Conservation (phyloP, 2,113 vertebrate species). For the Crocuta crocuta region DNA sequence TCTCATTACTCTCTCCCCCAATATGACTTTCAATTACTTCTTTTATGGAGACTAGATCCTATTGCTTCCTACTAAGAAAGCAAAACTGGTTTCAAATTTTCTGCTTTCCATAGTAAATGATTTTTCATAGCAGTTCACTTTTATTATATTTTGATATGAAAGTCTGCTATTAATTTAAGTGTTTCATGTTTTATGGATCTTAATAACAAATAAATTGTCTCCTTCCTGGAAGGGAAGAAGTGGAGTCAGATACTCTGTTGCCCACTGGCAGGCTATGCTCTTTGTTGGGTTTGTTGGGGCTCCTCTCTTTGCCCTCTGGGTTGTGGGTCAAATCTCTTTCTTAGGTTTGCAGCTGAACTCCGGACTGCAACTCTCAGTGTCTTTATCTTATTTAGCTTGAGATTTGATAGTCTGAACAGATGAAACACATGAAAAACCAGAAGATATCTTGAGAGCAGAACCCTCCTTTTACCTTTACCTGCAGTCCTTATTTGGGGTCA, state of each 20-base stretch:
- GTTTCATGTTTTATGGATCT: background rate
- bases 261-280: background rate
- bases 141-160: background rate
- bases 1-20: background rate
- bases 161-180: slow-evolving; percentile 20
- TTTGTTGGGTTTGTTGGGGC: background rate
- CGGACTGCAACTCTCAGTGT: background rate
- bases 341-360: background rate
- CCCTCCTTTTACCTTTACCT: background rate
- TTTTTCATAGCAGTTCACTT: slow-evolving; percentile 27
- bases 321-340: background rate
- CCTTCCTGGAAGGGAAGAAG: background rate
- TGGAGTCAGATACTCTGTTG: background rate
- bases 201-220: background rate
- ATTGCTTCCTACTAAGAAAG: slow-evolving; percentile 13
- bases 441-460: background rate
- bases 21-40: background rate
- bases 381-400: background rate
- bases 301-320: background rate
- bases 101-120: slow-evolving; percentile 35
- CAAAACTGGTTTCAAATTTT: slow-evolving; percentile 27
- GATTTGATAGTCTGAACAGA: background rate
- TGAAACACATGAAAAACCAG: background rate
- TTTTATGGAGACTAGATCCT: background rate
- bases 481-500: background rate